Base-by-base conservation (phyloP, 2,113 vertebrate genomes). In the Tupaia tana region DNA sequence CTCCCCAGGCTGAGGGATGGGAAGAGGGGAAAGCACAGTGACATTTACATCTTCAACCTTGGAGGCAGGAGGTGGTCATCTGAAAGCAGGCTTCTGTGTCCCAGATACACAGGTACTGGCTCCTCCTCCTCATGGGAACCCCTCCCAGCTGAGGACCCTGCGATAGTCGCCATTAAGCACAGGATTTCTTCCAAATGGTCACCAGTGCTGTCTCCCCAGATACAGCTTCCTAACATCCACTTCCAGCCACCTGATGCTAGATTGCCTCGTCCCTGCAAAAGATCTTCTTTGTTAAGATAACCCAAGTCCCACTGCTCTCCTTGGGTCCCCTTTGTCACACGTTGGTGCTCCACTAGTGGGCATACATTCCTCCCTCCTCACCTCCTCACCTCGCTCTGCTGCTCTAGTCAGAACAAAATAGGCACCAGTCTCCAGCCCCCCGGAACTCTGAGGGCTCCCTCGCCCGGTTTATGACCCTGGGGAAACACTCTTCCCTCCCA, bases 151-250 rank as follows among this genome's bases (percentile, higher is more conserved):
- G 18, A 94, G 63, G 63, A 81, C 58, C 27, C 75, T 71, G 67
- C 29, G 6, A 2, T 27, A 31, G 43, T 75, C 6, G 0, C 70
- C 18, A 24, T 9, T 13, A 6, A 3, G 11, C 20, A 13, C 7
- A 18, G 43, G 16, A 43, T 29, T 18, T 82, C 64, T 67, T 66
- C 66, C 73, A 73, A 1, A 29, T 77, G 29, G n/a, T 54, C 58
- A 81, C 86, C 29, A 67, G 9, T 9, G 2, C 61, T 2, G 2
- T 34, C 22, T 14, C 24, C 18, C 82, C n/a, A 67, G 73, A 64
- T 75, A 86, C 52, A 67, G 29, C 64, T 69, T 63, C 86, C 58
- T 67, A 9, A 11, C 69, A 8, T 56, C 54, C 43, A 8, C 24
- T 12, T 66, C 34, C 69, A 78, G 78, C 8, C 67, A 54, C 58